These are phyloP conservation scores for Tethea ocularis DNA, from an alignment of 2,888 invertebrate species.

Conservation along the genomic window DNA sequence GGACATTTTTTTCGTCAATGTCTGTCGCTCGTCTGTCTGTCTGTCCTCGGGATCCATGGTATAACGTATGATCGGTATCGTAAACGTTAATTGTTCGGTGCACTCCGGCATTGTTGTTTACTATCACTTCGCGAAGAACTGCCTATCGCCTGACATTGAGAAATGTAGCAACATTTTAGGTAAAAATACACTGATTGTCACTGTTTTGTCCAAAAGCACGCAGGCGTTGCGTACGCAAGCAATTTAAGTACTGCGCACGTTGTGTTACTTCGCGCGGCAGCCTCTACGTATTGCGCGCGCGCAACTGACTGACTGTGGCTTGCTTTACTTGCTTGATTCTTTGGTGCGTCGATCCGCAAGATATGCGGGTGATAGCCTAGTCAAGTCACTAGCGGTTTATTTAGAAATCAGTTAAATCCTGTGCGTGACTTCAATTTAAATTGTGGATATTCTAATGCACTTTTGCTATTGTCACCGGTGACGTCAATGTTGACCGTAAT, in stretches of 20 bases:
- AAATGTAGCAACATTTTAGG: constrained; percentile 56
- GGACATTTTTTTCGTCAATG: constrained; percentile 72
- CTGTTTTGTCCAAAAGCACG: constrained; percentile 29
- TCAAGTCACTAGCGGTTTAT: constrained; percentile 26
- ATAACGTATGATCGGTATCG: constrained; percentile 76
- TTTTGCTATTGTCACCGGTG: background rate
- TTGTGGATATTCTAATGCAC: background rate
- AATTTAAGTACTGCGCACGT: constrained; percentile 30
- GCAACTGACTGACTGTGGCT: constrained; percentile 19
- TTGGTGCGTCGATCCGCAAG: constrained; percentile 2
- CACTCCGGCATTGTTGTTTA: constrained; percentile 75
- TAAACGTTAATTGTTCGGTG: constrained; percentile 72
- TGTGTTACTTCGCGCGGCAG: constrained; percentile 26
- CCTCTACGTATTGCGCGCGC: constrained; percentile 34
- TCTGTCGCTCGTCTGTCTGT: constrained; percentile 60
- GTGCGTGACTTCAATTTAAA: constrained; percentile 45
- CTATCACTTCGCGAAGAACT: constrained; percentile 57
- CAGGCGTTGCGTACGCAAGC: constrained; percentile 52
- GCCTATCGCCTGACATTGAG: constrained; percentile 34
- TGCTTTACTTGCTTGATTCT: constrained; percentile 7
- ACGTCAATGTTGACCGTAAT: background rate
- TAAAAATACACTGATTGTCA: constrained; percentile 26
- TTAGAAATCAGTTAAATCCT: constrained; percentile 44
- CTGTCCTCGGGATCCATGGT: constrained; percentile 77
- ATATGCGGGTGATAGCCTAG: constrained; percentile 43